Conservation (phyloP, 1,140 invertebrate species). For the Temnothorax curvispinosus region DNA sequence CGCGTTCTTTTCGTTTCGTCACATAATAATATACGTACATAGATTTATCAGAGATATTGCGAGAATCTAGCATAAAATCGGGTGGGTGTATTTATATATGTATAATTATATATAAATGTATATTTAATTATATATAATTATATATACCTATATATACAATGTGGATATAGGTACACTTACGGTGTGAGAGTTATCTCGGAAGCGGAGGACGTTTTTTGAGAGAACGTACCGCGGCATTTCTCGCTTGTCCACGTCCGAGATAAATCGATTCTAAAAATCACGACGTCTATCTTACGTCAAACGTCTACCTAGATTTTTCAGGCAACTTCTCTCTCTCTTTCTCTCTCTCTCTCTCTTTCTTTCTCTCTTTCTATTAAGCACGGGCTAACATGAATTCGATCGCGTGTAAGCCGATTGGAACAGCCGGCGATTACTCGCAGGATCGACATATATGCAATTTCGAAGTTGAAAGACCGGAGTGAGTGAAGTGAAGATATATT, state of each 20-base stretch:
- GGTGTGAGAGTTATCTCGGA: constrained; percentile 36
- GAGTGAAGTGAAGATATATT: constrained; percentile 36
- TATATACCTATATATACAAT: constrained; percentile 60
- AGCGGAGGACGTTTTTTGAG: background rate
- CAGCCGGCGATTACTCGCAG: background rate
- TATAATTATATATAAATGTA: constrained; percentile 57
- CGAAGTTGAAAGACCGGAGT: constrained; percentile 36
- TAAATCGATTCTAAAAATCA: constrained; percentile 64
- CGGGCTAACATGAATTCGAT: constrained; percentile 43
- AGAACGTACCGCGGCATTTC: background rate
- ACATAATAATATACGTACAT: constrained; percentile 54
- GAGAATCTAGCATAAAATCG: constrained; percentile 70
- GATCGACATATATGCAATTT: constrained; percentile 48
- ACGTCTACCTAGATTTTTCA: constrained; percentile 57
- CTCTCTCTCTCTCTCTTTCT: background rate
- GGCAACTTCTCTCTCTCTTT: constrained; percentile 4
- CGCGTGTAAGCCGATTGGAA: constrained; percentile 26
- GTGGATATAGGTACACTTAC: constrained; percentile 70
- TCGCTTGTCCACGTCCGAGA: constrained; percentile 21
- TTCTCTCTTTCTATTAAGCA: background rate
- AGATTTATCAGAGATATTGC: constrained; percentile 60
- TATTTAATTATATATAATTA: constrained; percentile 60
- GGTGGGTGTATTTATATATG: constrained; percentile 43
- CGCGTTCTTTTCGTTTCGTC: constrained; percentile 37
- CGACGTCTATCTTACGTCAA: constrained; percentile 55